Evolutionary conservation across 2,888 invertebrate species (phyloP).

Genomic region (Ornithoptera priamus): DNA sequence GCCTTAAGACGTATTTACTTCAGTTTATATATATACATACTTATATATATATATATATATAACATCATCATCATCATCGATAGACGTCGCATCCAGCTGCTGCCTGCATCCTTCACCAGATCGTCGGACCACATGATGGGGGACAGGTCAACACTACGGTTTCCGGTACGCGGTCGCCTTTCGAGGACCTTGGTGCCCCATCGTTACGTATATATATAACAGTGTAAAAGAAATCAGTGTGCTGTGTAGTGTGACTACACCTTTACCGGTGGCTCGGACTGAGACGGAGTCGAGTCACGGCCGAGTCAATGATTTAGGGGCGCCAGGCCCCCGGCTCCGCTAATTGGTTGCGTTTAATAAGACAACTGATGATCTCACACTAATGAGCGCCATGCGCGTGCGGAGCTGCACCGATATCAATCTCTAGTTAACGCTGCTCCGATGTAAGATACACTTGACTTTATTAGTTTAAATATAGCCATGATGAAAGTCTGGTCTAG

Average conservation of each 20-base stretch:
- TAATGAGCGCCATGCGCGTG: constrained; percentile 57
- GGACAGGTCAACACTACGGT: too few relatives aligned
- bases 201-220: too few relatives aligned
- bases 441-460: constrained; percentile 13
- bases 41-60: too few relatives aligned
- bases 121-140: too few relatives aligned
- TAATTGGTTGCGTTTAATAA: constrained; percentile 71
- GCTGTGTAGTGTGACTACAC: neutral
- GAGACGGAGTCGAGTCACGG: constrained; percentile 37
- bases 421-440: constrained; percentile 33
- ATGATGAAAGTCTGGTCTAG: too few relatives aligned
- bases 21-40: too few relatives aligned
- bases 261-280: constrained; percentile 26
- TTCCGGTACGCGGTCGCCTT: too few relatives aligned
- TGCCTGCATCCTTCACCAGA: too few relatives aligned
- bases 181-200: too few relatives aligned
- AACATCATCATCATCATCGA: too few relatives aligned
- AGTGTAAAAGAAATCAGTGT: neutral
- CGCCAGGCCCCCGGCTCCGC: constrained; percentile 41
- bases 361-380: constrained; percentile 66
- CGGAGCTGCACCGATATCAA: constrained; percentile 38
- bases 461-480: neutral
- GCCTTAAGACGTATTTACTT: too few relatives aligned
- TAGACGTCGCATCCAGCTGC: too few relatives aligned
- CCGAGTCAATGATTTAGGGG: constrained; percentile 31